Percentiles rank a stretch among this genome's conserved stretches.
phyloP scores from a whole-genome alignment of 2,113 vertebrate species.

The Pantherophis guttatus region DNA sequence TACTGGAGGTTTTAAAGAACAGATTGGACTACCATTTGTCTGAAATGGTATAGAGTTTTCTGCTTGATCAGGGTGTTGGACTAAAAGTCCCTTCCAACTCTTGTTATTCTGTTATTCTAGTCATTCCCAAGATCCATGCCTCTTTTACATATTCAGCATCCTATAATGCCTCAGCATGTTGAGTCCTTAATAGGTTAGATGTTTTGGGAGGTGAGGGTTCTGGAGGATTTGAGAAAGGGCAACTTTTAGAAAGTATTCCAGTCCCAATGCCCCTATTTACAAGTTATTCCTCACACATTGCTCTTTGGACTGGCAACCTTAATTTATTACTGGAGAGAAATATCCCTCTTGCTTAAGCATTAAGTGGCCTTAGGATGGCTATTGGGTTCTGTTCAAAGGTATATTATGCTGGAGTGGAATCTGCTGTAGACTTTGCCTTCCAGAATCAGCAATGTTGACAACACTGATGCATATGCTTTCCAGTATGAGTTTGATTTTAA shows the following conservation, averaged over 20 bases:
- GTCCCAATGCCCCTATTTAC: neutral
- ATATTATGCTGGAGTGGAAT: neutral
- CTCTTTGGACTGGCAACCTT: neutral
- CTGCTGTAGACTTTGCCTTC: neutral
- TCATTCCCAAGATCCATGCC: neutral
- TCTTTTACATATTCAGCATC: neutral
- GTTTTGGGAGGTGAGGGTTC: neutral
- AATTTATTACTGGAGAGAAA: neutral
- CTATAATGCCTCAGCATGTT: neutral
- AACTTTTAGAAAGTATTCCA: neutral
- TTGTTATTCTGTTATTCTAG: neutral
- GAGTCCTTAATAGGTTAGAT: neutral
- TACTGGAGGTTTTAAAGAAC: neutral
- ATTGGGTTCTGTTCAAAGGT: neutral
- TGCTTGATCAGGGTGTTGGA: neutral
- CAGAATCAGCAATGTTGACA: neutral
- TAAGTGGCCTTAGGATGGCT: neutral
- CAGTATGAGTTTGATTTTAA: neutral
- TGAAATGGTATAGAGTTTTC: neutral
- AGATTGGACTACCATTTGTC: neutral
- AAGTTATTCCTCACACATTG: neutral
- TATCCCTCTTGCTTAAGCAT: neutral
- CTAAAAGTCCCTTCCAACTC: neutral
- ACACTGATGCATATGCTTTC: neutral
- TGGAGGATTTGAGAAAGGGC: neutral